These are phyloP conservation scores for Calcarius lapponicus DNA, from an alignment of 2,797 vertebrate genomes.

Conservation along the genomic window DNA sequence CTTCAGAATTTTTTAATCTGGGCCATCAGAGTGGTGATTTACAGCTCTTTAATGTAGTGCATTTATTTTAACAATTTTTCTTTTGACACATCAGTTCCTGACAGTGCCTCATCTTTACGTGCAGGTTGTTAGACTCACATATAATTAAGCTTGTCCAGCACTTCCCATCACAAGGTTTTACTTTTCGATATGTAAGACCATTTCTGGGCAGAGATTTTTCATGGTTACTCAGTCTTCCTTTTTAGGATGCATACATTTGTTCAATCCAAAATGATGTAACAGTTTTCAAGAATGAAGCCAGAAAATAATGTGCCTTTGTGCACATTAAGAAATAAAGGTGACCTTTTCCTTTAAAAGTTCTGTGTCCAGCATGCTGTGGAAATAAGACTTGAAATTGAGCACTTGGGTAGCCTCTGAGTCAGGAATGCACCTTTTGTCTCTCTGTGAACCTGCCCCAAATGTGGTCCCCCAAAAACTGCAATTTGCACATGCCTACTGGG, in stretches of 20 bases:
- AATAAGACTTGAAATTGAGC: not conserved
- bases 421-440: not conserved
- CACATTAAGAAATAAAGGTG: not conserved
- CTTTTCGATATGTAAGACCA: not conserved
- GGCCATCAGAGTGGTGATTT: not conserved
- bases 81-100: not conserved
- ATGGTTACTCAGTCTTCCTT: not conserved
- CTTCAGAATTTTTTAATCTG: not conserved
- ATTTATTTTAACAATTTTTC: conserved; percentile 7
- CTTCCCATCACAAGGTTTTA: conserved; percentile 8
- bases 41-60: not conserved
- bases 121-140: not conserved
- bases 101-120: not conserved
- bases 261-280: not conserved
- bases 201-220: conserved; percentile 16
- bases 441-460: not conserved
- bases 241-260: not conserved
- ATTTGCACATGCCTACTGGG: not conserved
- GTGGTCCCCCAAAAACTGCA: not conserved
- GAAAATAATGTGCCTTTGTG: not conserved
- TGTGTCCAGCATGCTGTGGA: not conserved
- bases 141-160: not conserved
- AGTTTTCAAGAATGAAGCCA: not conserved
- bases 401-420: not conserved
- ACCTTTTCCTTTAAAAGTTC: not conserved